These are phyloP conservation scores for Papilio elwesi DNA, from an alignment of 2,888 invertebrate species.

Conservation along the genomic window DNA sequence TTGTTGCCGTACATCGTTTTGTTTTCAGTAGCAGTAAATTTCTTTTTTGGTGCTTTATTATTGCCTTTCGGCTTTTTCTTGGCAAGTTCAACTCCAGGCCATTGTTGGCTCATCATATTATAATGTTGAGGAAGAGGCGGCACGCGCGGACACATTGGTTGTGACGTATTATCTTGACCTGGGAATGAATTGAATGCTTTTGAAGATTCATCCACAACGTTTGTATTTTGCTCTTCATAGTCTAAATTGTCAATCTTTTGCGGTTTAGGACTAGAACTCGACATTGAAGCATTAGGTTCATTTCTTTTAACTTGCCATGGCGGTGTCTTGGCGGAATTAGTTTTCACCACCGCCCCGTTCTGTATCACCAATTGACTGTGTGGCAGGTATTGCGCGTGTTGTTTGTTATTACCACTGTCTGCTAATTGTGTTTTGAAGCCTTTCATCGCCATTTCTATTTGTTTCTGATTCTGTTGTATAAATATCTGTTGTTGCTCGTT, in stretches of 20 bases:
- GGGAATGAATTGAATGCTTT: slow-evolving; percentile 64
- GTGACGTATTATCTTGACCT: slow-evolving; percentile 68
- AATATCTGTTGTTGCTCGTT: slow-evolving; percentile 84
- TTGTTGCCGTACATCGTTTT: slow-evolving; percentile 67
- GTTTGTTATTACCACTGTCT: slow-evolving; percentile 66
- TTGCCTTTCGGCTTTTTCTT: slow-evolving; percentile 85
- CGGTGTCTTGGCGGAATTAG: slow-evolving; percentile 82
- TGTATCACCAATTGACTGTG: slow-evolving; percentile 77
- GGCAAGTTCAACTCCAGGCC: slow-evolving; percentile 67
- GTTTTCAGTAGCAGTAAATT: slow-evolving; percentile 62
- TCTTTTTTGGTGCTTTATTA: slow-evolving; percentile 81
- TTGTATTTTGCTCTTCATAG: slow-evolving; percentile 69
- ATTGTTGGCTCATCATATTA: slow-evolving; percentile 76
- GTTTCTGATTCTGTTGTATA: slow-evolving; percentile 82
- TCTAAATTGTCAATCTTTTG: slow-evolving; percentile 69
- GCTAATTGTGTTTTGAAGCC: slow-evolving; percentile 71
- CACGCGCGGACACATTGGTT: slow-evolving; percentile 87
- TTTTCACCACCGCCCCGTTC: slow-evolving; percentile 79
- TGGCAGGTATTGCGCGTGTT: slow-evolving; percentile 63
- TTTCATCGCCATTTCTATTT: slow-evolving; percentile 82
- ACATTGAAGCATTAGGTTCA: slow-evolving; percentile 58
- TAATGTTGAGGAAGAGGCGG: slow-evolving; percentile 89
- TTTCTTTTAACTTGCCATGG: slow-evolving; percentile 84
- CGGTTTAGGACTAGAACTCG: slow-evolving; percentile 68
- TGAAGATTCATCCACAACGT: slow-evolving; percentile 69